Conservation (phyloP, 2,797 vertebrate species). For the Valencia hispanica region DNA sequence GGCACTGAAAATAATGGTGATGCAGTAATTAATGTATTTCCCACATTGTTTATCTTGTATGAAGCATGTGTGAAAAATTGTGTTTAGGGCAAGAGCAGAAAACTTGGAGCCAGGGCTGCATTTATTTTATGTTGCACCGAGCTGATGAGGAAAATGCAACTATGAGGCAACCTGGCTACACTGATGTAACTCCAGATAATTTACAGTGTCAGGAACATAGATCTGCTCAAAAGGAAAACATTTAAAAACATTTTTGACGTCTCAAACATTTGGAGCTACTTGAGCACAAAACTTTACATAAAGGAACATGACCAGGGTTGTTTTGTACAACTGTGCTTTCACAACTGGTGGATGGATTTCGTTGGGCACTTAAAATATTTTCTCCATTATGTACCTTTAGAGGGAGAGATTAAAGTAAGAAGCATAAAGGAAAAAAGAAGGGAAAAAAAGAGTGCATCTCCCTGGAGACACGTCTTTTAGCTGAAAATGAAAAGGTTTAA, state of each 20-base stretch:
- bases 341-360: background rate
- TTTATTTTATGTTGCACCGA: background rate
- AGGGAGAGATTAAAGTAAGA: background rate
- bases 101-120: background rate
- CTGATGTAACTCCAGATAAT: background rate
- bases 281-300: too few relatives aligned
- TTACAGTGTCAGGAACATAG: background rate
- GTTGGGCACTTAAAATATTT: background rate
- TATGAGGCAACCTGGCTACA: background rate
- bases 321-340: background rate
- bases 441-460: too few relatives aligned
- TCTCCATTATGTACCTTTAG: background rate
- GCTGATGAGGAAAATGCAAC: background rate
- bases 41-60: too few relatives aligned
- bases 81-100: background rate
- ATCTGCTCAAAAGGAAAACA: background rate
- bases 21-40: background rate
- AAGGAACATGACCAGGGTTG: background rate
- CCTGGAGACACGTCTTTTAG: background rate
- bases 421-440: background rate
- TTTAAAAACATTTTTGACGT: background rate
- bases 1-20: background rate
- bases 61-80: too few relatives aligned
- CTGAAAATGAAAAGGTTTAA: background rate
- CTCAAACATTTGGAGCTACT: too few relatives aligned